phyloP scores from a whole-genome alignment of 2,113 vertebrate genomes.

The Calyptomena viridis region DNA sequence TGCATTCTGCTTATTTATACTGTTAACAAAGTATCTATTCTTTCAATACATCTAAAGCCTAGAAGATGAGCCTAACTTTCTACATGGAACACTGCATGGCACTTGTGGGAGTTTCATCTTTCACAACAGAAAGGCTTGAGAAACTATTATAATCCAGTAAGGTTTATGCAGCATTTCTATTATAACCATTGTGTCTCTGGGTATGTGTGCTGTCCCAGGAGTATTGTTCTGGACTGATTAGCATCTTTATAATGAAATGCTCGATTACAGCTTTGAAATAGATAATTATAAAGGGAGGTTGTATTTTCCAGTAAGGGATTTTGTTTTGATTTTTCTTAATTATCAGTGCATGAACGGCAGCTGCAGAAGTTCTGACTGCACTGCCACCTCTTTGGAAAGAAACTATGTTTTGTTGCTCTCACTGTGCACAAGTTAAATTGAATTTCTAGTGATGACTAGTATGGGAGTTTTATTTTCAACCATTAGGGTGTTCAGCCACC shows the following conservation, averaged over 20 bases:
- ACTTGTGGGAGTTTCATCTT: slow-evolving; percentile 8
- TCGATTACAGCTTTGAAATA: slow-evolving; percentile 59
- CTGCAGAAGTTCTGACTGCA: slow-evolving; percentile 35
- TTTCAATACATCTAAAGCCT: not conserved
- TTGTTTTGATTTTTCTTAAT: slow-evolving; percentile 44
- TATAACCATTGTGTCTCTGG: not conserved
- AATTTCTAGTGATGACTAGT: slow-evolving; percentile 44
- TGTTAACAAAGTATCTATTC: not conserved
- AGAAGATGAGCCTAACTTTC: not conserved
- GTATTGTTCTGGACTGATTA: slow-evolving; percentile 52
- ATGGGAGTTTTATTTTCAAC: slow-evolving; percentile 43
- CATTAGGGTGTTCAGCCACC: slow-evolving; percentile 19
- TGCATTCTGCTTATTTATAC: not conserved
- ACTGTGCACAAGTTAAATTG: slow-evolving; percentile 36
- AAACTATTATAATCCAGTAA: not conserved
- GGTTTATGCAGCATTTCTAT: slow-evolving; percentile 27
- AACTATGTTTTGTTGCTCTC: slow-evolving; percentile 12
- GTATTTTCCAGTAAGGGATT: slow-evolving; percentile 50
- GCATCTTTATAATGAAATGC: slow-evolving; percentile 48
- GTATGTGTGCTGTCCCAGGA: slow-evolving; percentile 6
- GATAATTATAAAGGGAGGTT: slow-evolving; percentile 56
- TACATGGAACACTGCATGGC: not conserved
- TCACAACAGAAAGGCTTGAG: slow-evolving; percentile 31
- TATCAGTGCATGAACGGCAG: slow-evolving; percentile 54
- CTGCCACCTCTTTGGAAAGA: not conserved